Evolutionary conservation across 2,113 vertebrate genomes (phyloP), one percentile per base, ranked within the genome.

Genomic region (Grantiella picta): DNA sequence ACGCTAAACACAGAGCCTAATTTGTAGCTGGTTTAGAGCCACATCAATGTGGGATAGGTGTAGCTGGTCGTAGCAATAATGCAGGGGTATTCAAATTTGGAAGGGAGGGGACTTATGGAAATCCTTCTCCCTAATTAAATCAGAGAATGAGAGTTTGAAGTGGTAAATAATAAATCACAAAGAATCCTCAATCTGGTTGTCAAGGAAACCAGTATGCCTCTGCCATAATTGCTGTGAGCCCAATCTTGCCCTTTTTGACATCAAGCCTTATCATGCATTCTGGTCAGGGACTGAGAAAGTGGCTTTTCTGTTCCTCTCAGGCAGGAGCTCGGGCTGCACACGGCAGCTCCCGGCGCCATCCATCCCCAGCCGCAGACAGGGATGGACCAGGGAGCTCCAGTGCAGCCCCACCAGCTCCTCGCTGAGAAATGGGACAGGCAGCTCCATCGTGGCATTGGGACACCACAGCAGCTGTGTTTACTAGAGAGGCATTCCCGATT

Each of bases 161-260:
- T 95, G 95, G 97, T 98, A 98, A 98, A 98, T 98, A 98, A 98
- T 98, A 98, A 98, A 98, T 98, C 96, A 98, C 97, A 98, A 98
- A 97, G 97, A 98, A 98, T 98, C 97, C 97, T 96, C 97, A 96
- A 97, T 98, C 97, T 96, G 95, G 98, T 99, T 97, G 97, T 98
- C 98, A 99, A 98, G 98, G 98, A 98, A 99, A 99, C 99, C 89
- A 78, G 95, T 98, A 96, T 97, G 98, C 97, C 96, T 97, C 93
- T 98, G 95, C 98, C 98, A 96, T 98, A 98, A 98, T 97, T 98
- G 98, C 98, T 96, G 97, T 96, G 97, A 98, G 98, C 97, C 96
- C 97, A 97, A 97, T 97, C 96, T 89, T 97, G 98, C 97, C 98
- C 98, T 98, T 97, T 98, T 92, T 98, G 98, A 98, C 98, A 98